These are phyloP conservation scores for Lepisosteus oculatus DNA, from an alignment of 2,113 vertebrate genomes.

Conservation along the genomic window DNA sequence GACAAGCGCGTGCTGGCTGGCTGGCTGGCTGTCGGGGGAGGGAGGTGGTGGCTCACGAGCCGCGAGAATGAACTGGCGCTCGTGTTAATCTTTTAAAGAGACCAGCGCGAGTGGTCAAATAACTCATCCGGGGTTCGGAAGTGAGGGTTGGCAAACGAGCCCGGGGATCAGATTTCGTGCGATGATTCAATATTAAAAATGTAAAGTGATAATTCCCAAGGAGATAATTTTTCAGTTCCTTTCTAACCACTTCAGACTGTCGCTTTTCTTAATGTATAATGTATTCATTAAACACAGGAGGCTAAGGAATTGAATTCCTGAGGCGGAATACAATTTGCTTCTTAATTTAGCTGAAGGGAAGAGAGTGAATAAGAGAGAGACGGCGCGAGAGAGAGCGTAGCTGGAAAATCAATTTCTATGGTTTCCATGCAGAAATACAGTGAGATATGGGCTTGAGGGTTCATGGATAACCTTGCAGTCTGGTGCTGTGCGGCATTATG, in stretches of 20 bases:
- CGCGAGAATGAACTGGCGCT: too few relatives aligned
- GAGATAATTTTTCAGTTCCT: background rate
- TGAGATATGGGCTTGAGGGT: background rate
- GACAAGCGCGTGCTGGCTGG: too few relatives aligned
- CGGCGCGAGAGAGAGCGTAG: background rate
- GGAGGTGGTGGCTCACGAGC: too few relatives aligned
- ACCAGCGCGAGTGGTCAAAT: too few relatives aligned
- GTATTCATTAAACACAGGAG: conserved; percentile 44
- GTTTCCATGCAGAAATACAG: background rate
- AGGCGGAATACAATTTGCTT: conserved; percentile 32
- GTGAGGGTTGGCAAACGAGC: background rate
- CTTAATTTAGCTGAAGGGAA: conserved; percentile 38
- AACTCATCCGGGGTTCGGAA: too few relatives aligned
- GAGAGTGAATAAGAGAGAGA: conserved; percentile 14
- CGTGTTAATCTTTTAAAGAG: too few relatives aligned
- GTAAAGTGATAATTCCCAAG: conserved; percentile 15
- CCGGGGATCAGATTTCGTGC: background rate
- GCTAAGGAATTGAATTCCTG: conserved; percentile 43
- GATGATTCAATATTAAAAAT: conserved; percentile 20
- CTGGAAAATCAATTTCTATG: background rate
- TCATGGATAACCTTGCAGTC: background rate
- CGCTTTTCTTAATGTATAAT: conserved; percentile 36
- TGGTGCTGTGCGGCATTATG: background rate
- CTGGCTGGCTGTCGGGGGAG: too few relatives aligned
- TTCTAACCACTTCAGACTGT: conserved; percentile 36